A percentile compares a stretch with the other conserved stretches of the same genome.
Conservation (phyloP, 1,140 invertebrate genomes). For the Drosophila lowei region DNA sequence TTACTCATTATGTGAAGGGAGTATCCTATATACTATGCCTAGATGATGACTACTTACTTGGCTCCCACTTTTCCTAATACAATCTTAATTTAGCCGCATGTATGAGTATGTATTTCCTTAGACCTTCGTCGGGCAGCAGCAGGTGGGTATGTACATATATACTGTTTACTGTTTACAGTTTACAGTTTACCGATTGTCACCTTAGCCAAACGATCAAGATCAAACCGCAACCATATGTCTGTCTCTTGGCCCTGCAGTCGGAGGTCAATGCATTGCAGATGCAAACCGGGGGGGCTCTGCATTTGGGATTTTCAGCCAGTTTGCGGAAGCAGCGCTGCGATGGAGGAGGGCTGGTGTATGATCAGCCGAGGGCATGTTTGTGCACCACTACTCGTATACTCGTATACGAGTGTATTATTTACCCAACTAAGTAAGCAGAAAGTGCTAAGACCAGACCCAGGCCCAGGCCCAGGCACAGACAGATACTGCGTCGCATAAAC, state of each 20-base stretch:
- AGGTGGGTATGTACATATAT: neutral
- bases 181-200: conserved; percentile 31
- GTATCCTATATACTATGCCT: no score
- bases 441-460: conserved; percentile 19
- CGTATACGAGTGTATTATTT: conserved; percentile 32
- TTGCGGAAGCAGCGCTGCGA: conserved; percentile 31
- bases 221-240: conserved; percentile 25
- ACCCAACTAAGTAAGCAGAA: conserved; percentile 61
- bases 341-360: conserved; percentile 32
- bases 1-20: no score
- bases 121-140: conserved; percentile 24
- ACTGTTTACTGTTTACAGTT: neutral
- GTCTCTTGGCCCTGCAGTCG: conserved; percentile 29
- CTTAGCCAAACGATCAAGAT: conserved; percentile 35
- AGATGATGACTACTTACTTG: no score
- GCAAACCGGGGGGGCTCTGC: neutral
- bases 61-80: no score
- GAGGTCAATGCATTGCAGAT: conserved; percentile 27
- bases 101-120: conserved; percentile 19
- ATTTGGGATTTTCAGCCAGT: conserved; percentile 26
- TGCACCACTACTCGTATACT: no score
- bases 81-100: conserved; percentile 2
- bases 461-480: neutral
- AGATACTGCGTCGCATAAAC: conserved; percentile 27
- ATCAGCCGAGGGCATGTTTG: conserved; percentile 51